These are phyloP conservation scores for Catocala nupta DNA, from an alignment of 2,888 invertebrate species.

Conservation along the genomic window DNA sequence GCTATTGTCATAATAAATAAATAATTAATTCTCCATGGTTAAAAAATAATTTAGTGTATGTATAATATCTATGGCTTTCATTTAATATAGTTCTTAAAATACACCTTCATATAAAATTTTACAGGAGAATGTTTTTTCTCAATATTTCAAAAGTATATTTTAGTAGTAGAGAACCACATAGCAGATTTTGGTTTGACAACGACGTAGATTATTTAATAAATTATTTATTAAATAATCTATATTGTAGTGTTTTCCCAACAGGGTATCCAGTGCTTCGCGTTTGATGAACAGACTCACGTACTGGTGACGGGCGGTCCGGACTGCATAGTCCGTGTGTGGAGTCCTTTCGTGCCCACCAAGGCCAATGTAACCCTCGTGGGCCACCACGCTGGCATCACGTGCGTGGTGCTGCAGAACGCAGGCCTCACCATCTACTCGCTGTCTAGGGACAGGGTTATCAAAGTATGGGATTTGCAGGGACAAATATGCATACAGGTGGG, in stretches of 20 bases:
- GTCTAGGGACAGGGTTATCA: conserved; percentile 90
- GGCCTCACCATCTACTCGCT: conserved; percentile 91
- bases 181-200: too few species aligned
- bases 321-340: conserved; percentile 92
- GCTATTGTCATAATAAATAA: too few species aligned
- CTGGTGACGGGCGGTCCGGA: conserved; percentile 92
- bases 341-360: conserved; percentile 91
- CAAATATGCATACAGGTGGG: conserved; percentile 89
- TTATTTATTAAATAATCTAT: too few species aligned
- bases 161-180: too few species aligned
- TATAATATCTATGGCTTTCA: too few species aligned
- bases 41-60: too few species aligned
- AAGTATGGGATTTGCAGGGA: conserved; percentile 92
- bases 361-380: conserved; percentile 89
- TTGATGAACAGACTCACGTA: conserved; percentile 87
- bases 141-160: too few species aligned
- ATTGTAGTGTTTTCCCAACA: conserved; percentile 41
- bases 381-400: conserved; percentile 90
- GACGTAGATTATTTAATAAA: too few species aligned
- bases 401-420: conserved; percentile 89
- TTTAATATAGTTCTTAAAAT: too few species aligned
- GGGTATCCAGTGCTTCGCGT: conserved; percentile 89
- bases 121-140: too few species aligned
- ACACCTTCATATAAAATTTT: too few species aligned
- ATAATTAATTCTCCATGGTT: too few species aligned